A percentile compares a stretch with the other conserved stretches of the same genome.
phyloP scores from a whole-genome alignment of 2,888 invertebrate genomes.

The Aradus depressus region DNA sequence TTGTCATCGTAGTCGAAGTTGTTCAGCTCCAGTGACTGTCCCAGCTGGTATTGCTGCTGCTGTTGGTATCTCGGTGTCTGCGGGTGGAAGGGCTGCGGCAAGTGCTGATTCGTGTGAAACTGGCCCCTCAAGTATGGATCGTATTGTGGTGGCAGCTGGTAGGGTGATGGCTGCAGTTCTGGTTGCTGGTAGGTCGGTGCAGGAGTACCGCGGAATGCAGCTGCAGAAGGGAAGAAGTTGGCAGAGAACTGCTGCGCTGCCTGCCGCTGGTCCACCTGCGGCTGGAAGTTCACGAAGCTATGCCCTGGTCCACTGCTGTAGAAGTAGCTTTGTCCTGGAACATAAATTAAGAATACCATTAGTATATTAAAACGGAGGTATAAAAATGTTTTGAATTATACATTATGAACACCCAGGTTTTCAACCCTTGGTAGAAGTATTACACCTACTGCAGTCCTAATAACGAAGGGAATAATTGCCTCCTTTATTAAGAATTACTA shows the following conservation, averaged over 20 bases:
- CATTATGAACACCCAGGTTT: no score
- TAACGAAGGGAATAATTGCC: no score
- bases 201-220: slow-evolving; percentile 34
- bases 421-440: no score
- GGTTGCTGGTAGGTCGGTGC: slow-evolving; percentile 33
- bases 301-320: slow-evolving; percentile 22
- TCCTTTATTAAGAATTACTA: no score
- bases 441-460: no score
- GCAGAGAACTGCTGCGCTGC: slow-evolving; percentile 1
- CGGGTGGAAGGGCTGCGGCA: slow-evolving; percentile 30
- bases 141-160: slow-evolving; percentile 25
- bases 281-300: slow-evolving; percentile 22
- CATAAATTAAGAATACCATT: slow-evolving; percentile 11
- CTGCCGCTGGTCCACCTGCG: slow-evolving; percentile 9
- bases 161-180: slow-evolving; percentile 32
- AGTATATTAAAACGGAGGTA: no score
- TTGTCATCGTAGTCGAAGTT: slow-evolving; percentile 24
- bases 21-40: slow-evolving; percentile 19
- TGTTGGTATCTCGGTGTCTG: slow-evolving; percentile 20
- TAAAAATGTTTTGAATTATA: no score
- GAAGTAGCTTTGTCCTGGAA: slow-evolving; percentile 28
- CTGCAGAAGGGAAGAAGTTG: slow-evolving; percentile 29
- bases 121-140: slow-evolving; percentile 22
- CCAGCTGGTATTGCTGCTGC: slow-evolving; percentile 11
- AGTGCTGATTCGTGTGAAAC: slow-evolving; percentile 30